A percentile compares a stretch with the other conserved stretches of the same genome.
These are phyloP conservation scores for Ailurus styani DNA, from an alignment of 2,113 vertebrate genomes.

Conservation along the genomic window DNA sequence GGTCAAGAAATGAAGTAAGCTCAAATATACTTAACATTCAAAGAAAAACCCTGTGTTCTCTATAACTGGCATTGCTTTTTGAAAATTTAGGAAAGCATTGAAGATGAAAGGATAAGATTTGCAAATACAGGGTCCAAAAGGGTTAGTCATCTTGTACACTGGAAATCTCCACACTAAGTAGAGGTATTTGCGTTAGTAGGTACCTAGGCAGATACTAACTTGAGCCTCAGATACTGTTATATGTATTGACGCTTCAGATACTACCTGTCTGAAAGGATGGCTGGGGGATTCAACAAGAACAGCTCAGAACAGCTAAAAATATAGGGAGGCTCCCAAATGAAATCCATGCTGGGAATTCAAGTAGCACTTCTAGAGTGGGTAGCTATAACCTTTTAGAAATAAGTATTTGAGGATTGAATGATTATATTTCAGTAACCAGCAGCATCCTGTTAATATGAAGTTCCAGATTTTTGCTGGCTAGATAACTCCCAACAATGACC, in stretches of 20 bases:
- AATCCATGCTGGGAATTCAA: not conserved
- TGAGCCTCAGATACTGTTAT: not conserved
- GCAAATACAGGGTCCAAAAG: not conserved
- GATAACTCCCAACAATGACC: not conserved
- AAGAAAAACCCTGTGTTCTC: not conserved
- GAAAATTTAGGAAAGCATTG: not conserved
- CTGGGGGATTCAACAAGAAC: not conserved
- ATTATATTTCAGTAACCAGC: not conserved
- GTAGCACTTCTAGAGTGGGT: not conserved
- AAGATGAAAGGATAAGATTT: not conserved
- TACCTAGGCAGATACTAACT: not conserved
- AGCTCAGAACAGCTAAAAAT: not conserved
- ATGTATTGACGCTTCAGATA: not conserved
- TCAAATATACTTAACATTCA: not conserved
- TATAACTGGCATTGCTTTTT: slow-evolving; percentile 8
- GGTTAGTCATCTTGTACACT: not conserved
- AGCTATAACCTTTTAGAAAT: not conserved
- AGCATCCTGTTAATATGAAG: not conserved
- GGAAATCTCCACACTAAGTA: not conserved
- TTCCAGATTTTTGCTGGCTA: not conserved
- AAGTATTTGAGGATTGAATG: not conserved
- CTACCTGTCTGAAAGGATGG: not conserved
- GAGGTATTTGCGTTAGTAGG: not conserved
- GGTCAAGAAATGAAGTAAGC: slow-evolving; percentile 26
- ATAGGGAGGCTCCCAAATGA: not conserved